Evolutionary conservation across 2,797 vertebrate species (phyloP).

Genomic region (Falco berigora): DNA sequence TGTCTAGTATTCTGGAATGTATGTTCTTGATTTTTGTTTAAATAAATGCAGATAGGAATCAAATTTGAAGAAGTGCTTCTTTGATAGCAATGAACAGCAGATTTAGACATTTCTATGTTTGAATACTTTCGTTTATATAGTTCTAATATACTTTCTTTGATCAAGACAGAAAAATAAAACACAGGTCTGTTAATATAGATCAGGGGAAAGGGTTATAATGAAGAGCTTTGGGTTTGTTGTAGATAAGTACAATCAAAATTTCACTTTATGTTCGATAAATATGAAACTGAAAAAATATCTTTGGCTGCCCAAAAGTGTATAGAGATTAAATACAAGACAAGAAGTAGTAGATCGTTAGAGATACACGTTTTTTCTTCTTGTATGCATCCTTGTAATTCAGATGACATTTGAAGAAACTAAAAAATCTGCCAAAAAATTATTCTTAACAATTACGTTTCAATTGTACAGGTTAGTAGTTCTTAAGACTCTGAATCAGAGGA

Average conservation of each 20-base stretch:
- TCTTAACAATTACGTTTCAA: background rate
- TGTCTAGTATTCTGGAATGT: background rate
- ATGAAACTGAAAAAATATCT: background rate
- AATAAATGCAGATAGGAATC: background rate
- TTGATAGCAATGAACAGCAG: background rate
- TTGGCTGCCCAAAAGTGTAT: background rate
- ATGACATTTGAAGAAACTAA: background rate
- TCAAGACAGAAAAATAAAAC: background rate
- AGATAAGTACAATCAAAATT: background rate
- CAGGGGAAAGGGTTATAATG: background rate
- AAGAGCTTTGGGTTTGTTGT: background rate
- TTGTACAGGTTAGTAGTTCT: background rate
- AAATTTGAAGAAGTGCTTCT: background rate
- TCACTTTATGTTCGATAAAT: background rate
- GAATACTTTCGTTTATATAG: background rate
- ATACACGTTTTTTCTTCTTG: background rate
- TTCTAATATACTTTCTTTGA: background rate
- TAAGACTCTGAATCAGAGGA: background rate
- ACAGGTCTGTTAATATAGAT: background rate
- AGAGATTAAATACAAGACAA: background rate
- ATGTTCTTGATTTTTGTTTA: background rate
- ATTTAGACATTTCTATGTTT: background rate
- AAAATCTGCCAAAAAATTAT: background rate
- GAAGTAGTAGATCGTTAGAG: background rate
- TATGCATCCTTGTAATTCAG: background rate